phyloP scores from a whole-genome alignment of 1,140 invertebrate genomes.

The Orius laevigatus region DNA sequence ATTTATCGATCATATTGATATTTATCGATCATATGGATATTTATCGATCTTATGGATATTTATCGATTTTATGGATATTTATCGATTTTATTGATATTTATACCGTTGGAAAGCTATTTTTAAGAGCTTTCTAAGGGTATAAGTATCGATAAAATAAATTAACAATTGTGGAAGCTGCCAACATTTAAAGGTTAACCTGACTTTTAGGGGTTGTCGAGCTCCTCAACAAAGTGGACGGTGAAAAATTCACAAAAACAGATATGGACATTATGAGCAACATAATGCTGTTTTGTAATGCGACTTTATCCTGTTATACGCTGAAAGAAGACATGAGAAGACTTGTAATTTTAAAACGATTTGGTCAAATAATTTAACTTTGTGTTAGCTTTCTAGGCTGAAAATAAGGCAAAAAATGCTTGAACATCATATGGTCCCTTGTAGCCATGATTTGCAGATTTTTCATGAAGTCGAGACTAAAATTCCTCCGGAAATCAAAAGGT shows the following conservation, averaged over 20 bases:
- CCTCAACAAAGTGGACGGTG: slow-evolving; percentile 5
- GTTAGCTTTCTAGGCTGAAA: slow-evolving; percentile 2
- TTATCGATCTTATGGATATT: too few species aligned
- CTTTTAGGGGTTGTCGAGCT: slow-evolving; percentile 3
- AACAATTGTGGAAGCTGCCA: too few species aligned
- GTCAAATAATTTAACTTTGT: too few species aligned
- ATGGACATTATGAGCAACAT: slow-evolving; percentile 5
- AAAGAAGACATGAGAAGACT: slow-evolving; percentile 9
- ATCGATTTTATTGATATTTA: too few species aligned
- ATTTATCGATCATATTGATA: too few species aligned
- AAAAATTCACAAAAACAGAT: slow-evolving; percentile 7
- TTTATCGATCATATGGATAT: too few species aligned
- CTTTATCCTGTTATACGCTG: neutral
- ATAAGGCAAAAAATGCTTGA: slow-evolving; percentile 4
- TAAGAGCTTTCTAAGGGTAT: too few species aligned
- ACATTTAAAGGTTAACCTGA: too few species aligned
- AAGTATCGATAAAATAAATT: too few species aligned
- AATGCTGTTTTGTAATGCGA: slow-evolving; percentile 1
- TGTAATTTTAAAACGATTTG: too few species aligned
- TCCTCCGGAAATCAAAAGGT: slow-evolving; percentile 2
- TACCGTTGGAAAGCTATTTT: too few species aligned
- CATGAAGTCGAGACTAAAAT: neutral
- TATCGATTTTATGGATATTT: too few species aligned
- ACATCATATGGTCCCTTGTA: slow-evolving; percentile 4
- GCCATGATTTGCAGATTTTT: slow-evolving; percentile 4